Evolutionary conservation across 2,888 invertebrate genomes (phyloP).

Genomic region (Tinea trinotella): DNA sequence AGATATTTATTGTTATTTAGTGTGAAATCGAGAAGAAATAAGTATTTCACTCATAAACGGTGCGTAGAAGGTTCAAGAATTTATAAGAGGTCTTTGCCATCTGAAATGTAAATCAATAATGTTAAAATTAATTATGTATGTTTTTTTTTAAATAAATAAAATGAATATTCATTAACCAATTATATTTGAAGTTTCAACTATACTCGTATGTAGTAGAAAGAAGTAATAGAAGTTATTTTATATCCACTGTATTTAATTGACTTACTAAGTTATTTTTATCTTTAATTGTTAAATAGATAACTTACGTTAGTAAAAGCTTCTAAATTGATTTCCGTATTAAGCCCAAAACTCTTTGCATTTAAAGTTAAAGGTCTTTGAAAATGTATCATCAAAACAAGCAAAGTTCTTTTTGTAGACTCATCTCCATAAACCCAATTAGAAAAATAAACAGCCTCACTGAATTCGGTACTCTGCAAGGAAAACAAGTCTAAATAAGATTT

Average conservation of each 20-base stretch:
- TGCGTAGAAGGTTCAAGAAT: slow-evolving; percentile 51
- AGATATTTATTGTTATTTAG: too few relatives aligned
- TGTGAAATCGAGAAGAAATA: too few relatives aligned
- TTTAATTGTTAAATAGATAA: too few relatives aligned
- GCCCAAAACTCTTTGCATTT: slow-evolving; percentile 42
- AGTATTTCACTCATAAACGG: slow-evolving; percentile 26
- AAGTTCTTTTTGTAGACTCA: slow-evolving; percentile 36
- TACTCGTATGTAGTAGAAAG: too few relatives aligned
- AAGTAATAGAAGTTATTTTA: too few relatives aligned
- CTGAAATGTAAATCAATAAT: slow-evolving; percentile 47
- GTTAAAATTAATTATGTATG: too few relatives aligned
- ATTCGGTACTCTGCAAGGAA: slow-evolving; percentile 40
- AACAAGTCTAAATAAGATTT: neutral
- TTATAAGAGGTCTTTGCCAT: slow-evolving; percentile 54
- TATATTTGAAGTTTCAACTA: too few relatives aligned
- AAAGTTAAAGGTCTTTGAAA: slow-evolving; percentile 48
- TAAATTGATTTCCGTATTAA: slow-evolving; percentile 42
- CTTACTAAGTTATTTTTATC: too few relatives aligned
- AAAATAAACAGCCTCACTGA: slow-evolving; percentile 42
- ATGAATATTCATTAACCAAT: too few relatives aligned
- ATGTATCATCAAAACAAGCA: slow-evolving; percentile 43
- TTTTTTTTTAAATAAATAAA: too few relatives aligned
- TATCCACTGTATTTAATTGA: too few relatives aligned
- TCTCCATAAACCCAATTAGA: slow-evolving; percentile 48
- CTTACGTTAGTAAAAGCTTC: slow-evolving; percentile 50